Evolutionary conservation across 1,140 invertebrate species (phyloP).

Genomic region (Vanessa tameamea): DNA sequence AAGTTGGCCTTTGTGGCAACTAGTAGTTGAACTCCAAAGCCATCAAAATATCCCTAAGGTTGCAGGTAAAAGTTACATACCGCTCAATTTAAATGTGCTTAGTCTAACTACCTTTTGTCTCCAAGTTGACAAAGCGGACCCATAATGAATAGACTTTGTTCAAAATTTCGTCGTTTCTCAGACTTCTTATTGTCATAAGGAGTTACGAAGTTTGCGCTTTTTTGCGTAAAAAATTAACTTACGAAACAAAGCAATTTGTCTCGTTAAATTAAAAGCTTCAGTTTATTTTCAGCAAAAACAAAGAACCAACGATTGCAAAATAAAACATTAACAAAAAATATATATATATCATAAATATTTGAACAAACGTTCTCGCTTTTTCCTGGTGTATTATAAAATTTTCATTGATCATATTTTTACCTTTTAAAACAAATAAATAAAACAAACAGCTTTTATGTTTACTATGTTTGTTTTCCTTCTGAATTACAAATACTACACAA

Average conservation of each 20-base stretch:
- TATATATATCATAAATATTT: too few relatives aligned
- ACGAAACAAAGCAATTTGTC: background rate
- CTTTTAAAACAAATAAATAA: too few relatives aligned
- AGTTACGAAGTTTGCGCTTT: constrained; percentile 1
- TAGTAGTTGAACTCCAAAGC: constrained; percentile 11
- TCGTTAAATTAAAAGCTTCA: background rate
- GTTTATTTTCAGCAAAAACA: too few relatives aligned
- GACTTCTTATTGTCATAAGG: background rate
- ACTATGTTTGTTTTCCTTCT: too few relatives aligned
- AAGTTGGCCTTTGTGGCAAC: constrained; percentile 1
- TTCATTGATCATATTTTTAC: too few relatives aligned
- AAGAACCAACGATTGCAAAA: too few relatives aligned
- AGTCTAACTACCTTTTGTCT: constrained; percentile 7
- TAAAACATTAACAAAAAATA: too few relatives aligned
- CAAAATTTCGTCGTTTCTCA: constrained; percentile 1
- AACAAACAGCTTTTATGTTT: too few relatives aligned
- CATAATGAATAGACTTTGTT: constrained; percentile 14
- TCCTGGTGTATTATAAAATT: too few relatives aligned
- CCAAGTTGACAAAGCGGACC: background rate
- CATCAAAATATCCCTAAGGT: constrained; percentile 8
- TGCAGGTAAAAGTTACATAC: constrained; percentile 16
- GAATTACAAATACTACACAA: too few relatives aligned
- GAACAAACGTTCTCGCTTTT: too few relatives aligned
- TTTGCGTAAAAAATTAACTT: background rate
- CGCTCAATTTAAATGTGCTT: constrained; percentile 12